phyloP scores from a whole-genome alignment of 2,113 vertebrate species.

The Clupea harengus region DNA sequence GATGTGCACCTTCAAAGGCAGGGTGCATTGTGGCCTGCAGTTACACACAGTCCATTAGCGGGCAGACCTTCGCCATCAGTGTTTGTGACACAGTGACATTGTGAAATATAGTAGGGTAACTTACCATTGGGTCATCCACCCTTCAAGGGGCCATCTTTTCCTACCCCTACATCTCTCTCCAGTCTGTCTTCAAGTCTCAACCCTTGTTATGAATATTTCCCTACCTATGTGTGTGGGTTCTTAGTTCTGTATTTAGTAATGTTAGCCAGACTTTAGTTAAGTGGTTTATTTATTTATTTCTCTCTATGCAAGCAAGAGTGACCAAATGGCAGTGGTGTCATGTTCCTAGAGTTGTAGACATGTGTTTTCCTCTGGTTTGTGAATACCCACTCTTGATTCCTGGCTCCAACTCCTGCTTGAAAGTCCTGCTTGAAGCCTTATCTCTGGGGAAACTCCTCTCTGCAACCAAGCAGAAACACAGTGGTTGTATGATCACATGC shows the following conservation, averaged over 20 bases:
- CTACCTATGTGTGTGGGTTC: background rate
- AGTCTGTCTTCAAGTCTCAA: no score
- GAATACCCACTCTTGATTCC: background rate
- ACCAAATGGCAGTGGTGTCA: background rate
- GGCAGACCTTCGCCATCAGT: background rate
- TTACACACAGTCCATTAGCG: background rate
- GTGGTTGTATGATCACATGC: background rate
- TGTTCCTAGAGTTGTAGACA: background rate
- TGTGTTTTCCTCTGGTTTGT: constrained; percentile 22
- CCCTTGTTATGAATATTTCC: background rate
- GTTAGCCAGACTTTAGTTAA: background rate
- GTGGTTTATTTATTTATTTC: background rate
- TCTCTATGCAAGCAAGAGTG: background rate
- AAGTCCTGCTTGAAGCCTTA: background rate
- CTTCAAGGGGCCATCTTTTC: no score
- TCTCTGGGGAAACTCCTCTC: background rate
- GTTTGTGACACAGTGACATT: background rate
- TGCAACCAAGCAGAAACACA: background rate
- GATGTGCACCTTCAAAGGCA: background rate
- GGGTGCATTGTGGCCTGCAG: background rate
- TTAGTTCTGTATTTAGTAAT: background rate
- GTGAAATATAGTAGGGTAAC: background rate
- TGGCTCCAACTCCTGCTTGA: background rate
- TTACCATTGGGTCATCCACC: no score
- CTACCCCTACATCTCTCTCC: no score